phyloP scores from a whole-genome alignment of 1,140 invertebrate species.

The Chrysoperla carnea region DNA sequence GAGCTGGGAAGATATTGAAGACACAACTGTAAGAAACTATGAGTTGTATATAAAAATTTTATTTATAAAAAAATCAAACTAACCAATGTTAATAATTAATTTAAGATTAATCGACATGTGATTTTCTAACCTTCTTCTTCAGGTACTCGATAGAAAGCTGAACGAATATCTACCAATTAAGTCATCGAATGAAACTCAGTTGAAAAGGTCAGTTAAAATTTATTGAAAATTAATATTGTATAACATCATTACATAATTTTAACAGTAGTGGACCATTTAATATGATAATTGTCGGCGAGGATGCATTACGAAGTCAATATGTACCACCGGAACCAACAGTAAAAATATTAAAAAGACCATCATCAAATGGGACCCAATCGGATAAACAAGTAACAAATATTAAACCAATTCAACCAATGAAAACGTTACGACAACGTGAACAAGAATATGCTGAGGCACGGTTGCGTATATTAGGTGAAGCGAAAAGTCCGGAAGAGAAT shows the following conservation, averaged over 20 bases:
- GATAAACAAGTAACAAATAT: constrained; percentile 28
- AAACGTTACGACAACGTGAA: constrained; percentile 70
- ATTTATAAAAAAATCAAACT: constrained; percentile 2
- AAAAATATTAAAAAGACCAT: constrained; percentile 64
- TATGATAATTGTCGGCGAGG: constrained; percentile 19
- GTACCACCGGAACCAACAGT: constrained; percentile 55
- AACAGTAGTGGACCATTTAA: constrained; percentile 14
- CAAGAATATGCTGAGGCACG: constrained; percentile 76
- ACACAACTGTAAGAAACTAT: constrained; percentile 18
- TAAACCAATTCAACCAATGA: constrained; percentile 54
- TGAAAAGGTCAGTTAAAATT: background rate
- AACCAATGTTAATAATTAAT: background rate
- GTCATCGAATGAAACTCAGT: background rate
- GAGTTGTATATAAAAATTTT: constrained; percentile 1
- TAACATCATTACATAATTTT: constrained; percentile 11
- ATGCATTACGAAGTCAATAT: constrained; percentile 21
- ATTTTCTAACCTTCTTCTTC: background rate
- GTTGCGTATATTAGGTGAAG: constrained; percentile 64
- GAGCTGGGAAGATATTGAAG: constrained; percentile 23
- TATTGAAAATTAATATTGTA: background rate
- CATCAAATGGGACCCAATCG: constrained; percentile 16
- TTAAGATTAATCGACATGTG: constrained; percentile 1
- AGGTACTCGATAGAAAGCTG: background rate
- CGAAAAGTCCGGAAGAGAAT: constrained; percentile 51
- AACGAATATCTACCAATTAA: background rate